Conservation (phyloP, 1,140 invertebrate species). For the Brachionus koreanus region DNA sequence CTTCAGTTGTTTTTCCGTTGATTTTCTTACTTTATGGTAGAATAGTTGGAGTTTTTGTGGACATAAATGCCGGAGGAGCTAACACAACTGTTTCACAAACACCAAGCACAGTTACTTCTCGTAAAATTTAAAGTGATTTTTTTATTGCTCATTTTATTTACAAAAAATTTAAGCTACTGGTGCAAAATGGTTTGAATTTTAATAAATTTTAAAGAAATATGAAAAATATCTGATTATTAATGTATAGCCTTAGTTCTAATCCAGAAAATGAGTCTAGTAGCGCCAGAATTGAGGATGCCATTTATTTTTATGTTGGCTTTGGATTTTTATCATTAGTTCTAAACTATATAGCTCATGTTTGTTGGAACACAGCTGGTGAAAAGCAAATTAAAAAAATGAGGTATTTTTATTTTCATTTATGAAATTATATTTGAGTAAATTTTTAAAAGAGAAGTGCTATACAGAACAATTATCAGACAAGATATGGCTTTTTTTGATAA, state of each 20-base stretch:
- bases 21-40: conserved; percentile 18
- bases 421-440: neutral
- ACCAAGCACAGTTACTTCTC: neutral
- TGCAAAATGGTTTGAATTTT: neutral
- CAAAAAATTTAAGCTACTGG: neutral
- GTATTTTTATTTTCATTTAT: neutral
- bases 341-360: conserved; percentile 32
- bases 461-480: conserved; percentile 16
- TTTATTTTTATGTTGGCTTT: neutral
- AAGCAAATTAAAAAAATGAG: conserved; percentile 39
- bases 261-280: conserved; percentile 71
- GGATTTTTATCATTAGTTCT: conserved; percentile 9
- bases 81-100: neutral
- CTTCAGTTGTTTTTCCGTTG: neutral
- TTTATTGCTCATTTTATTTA: neutral
- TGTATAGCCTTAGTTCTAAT: conserved; percentile 58
- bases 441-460: conserved; percentile 47
- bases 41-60: conserved; percentile 21
- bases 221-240: neutral
- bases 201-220: neutral
- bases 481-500: conserved; percentile 44
- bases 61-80: neutral
- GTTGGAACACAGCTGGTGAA: conserved; percentile 32
- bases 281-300: conserved; percentile 47
- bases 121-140: neutral